Evolutionary conservation across 2,888 invertebrate species (phyloP), one percentile per base, ranked within the genome.

Genomic region (Diachrysia chrysitis): DNA sequence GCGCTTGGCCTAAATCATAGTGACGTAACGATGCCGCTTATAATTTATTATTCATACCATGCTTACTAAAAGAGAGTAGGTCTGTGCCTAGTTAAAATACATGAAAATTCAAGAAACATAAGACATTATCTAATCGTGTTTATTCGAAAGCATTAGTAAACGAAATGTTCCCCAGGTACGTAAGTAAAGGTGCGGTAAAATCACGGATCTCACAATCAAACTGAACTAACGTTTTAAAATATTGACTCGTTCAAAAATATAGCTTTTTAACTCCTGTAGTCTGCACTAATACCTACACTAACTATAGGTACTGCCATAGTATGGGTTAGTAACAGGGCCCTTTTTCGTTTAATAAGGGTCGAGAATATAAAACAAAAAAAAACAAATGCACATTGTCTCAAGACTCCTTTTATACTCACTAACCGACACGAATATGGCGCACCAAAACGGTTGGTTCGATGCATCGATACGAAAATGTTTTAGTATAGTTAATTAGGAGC

Each of bases 1-100:
- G 85, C 80, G 76, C 76, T 79, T 83, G 84, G 81, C 85, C 86
- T 77, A 83, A 86, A 86, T 86, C 72, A 62, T 66, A 63, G 68
- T 89, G 85, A 86, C 85, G 87, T 87, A 88, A 89, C 84, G 76
- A 56, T 19, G 54, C 48, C 61, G 59, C 58, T 60, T 46, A 17
- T 59, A 23, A 65, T 63, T 60, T 46, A 17, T 59, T 19, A 65
- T 63, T 55, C 42, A 59, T 61, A 46, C 19, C 19, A 51, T 46
- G 60, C 42, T 51, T n/a, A 54, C 32, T 55, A 29, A 58, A 58
- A 69, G 19, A 60, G 63, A 21, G n/a, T 48, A 58, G 21, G n/a
- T n/a, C n/a, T n/a, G n/a, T n/a, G 5, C 63, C 17, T 12, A 21
- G 19, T 42, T n/a, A 4, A n/a, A 16, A 42, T 42, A 32, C 2